Evolutionary conservation across 2,113 vertebrate species (phyloP).

Genomic region (Melanerpes formicivorus): DNA sequence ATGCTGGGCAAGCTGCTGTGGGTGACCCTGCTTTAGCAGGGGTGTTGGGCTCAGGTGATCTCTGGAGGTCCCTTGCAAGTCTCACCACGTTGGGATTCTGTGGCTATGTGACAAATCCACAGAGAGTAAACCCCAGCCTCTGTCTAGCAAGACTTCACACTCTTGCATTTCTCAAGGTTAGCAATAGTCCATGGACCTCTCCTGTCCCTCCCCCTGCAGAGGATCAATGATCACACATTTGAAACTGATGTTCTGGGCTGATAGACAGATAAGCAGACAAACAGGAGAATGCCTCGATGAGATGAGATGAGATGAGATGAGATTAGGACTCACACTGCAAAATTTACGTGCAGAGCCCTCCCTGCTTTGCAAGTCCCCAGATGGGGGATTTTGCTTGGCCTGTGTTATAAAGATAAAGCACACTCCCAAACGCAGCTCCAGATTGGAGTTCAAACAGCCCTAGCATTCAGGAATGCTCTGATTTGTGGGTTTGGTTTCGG

Average conservation of each 20-base stretch:
- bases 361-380: not conserved
- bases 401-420: conserved; percentile 40
- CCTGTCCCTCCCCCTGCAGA: not conserved
- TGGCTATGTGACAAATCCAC: not conserved
- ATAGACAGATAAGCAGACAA: not conserved
- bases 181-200: not conserved
- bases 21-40: no score
- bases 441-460: not conserved
- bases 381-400: not conserved
- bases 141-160: not conserved
- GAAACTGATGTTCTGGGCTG: not conserved
- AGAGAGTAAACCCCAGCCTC: not conserved
- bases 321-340: not conserved
- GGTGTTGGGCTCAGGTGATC: no score
- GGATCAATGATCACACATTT: not conserved
- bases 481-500: not conserved
- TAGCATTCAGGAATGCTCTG: not conserved
- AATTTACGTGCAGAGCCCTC: not conserved
- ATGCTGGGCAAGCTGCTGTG: no score
- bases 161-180: rapidly evolving
- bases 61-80: no score
- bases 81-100: no score
- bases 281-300: not conserved
- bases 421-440: conserved; percentile 4
- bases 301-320: not conserved